phyloP scores from a whole-genome alignment of 2,888 invertebrate species.

The Lasius fuliginosus region DNA sequence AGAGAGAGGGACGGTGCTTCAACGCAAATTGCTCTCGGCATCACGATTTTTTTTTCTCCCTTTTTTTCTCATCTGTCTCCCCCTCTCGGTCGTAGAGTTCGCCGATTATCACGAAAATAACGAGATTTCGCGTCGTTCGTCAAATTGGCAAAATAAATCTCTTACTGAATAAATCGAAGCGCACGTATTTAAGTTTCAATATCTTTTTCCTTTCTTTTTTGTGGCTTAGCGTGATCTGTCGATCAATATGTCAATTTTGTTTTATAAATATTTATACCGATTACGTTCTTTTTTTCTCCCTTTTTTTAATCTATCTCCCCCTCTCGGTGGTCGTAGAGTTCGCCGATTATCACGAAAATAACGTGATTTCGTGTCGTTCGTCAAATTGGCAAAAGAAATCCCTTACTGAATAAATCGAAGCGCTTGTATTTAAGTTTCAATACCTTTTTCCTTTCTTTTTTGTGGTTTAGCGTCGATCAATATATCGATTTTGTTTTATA shows the following conservation, averaged over 20 bases:
- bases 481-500: conserved; percentile 10
- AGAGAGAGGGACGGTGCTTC: background rate
- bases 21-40: conserved; percentile 31
- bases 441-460: background rate
- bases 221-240: background rate
- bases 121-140: conserved; percentile 33
- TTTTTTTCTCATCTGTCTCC: background rate
- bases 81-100: background rate
- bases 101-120: conserved; percentile 48
- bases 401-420: conserved; percentile 21
- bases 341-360: conserved; percentile 46
- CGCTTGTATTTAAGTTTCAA: background rate
- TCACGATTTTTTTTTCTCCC: background rate
- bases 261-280: conserved; percentile 22
- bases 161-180: conserved; percentile 20
- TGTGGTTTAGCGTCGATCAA: background rate
- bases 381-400: conserved; percentile 34
- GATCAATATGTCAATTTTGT: background rate
- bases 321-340: conserved; percentile 6
- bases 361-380: conserved; percentile 29
- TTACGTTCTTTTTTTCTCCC: background rate
- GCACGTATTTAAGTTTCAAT: background rate
- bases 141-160: conserved; percentile 27
- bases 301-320: background rate
- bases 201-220: background rate